These are phyloP conservation scores for Temnothorax rugatulus DNA, from an alignment of 2,888 invertebrate species.

Conservation along the genomic window DNA sequence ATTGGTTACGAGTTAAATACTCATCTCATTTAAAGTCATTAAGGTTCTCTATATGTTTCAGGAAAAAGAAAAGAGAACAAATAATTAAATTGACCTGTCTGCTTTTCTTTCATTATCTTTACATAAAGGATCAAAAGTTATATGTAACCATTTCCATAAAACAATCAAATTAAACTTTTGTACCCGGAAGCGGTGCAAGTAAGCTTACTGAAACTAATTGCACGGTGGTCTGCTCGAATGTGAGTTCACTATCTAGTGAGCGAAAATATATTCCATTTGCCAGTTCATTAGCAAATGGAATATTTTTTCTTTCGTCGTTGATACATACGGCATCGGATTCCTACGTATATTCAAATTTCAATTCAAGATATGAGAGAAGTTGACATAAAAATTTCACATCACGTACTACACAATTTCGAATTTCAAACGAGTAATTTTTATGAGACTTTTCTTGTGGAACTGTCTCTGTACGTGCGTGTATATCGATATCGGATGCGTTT, in stretches of 20 bases:
- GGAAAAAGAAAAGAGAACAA: background rate
- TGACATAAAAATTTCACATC: slow-evolving; percentile 11
- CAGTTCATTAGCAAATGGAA: slow-evolving; percentile 36
- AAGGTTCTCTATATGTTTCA: background rate
- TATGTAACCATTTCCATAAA: slow-evolving; percentile 19
- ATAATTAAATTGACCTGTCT: background rate
- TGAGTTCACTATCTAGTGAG: background rate
- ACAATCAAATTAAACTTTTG: slow-evolving; percentile 44
- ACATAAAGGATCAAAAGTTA: background rate
- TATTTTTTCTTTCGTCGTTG: background rate
- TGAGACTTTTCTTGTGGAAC: background rate
- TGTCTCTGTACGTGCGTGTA: background rate
- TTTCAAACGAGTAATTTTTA: slow-evolving; percentile 1
- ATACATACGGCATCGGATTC: background rate
- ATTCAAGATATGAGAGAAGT: background rate
- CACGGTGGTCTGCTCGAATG: background rate
- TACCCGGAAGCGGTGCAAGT: background rate
- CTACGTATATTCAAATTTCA: slow-evolving; percentile 13
- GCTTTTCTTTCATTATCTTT: slow-evolving; percentile 3
- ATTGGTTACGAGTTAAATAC: background rate
- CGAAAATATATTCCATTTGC: slow-evolving; percentile 28
- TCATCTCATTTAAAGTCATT: background rate
- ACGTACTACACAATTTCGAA: background rate
- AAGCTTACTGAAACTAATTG: slow-evolving; percentile 38
- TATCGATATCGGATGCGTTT: background rate